Evolutionary conservation across 2,797 vertebrate genomes (phyloP), one percentile per base, ranked within the genome.

Genomic region (Nyctibius grandis): DNA sequence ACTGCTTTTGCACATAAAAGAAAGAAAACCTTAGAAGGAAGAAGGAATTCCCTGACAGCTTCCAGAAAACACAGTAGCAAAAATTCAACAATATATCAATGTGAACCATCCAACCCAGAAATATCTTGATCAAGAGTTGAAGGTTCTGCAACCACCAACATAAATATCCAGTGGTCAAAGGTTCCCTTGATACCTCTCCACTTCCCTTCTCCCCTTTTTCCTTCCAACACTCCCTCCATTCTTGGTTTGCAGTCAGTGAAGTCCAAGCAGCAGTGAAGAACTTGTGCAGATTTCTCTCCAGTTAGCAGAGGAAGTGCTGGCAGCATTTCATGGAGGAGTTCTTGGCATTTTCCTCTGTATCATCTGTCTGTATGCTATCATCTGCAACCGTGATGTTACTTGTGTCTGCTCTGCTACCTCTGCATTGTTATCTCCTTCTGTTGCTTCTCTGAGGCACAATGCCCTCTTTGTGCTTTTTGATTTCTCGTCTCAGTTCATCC

Each of bases 351-450:
- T 34, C 25, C 31, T 28, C 11, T 28, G 16, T 64, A 33, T 75
- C 11, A 7, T 28, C 15, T 63, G 15, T 33, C n/a, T 57, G 25
- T 54, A 44, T 44, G 33, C 33, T 85, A 0, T 47, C 5, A 5
- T 51, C 20, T 64, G 22, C 45, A 47, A 1, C 9, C 0, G 0
- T 0, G 2, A 29, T 33, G 9, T 56, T 86, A 10, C 42, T 73
- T 68, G 18, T 17, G 19, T 65, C 70, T 85, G 31, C 15, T 78
- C 19, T 56, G 44, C 22, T 59, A 9, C 74, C 21, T 88, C 63
- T 75, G 15, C 13, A 5, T n/a, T 56, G 5, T 69, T 59, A 19
- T 2, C 11, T 42, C 34, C 15, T 64, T 26, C n/a, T 23, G 15
- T n/a, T 72, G 29, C 29, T 18, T 12, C 8, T 31, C 10, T 57